Evolutionary conservation across 2,797 vertebrate genomes (phyloP), one percentile per base, ranked within the genome.

Genomic region (Myiothlypis coronata): DNA sequence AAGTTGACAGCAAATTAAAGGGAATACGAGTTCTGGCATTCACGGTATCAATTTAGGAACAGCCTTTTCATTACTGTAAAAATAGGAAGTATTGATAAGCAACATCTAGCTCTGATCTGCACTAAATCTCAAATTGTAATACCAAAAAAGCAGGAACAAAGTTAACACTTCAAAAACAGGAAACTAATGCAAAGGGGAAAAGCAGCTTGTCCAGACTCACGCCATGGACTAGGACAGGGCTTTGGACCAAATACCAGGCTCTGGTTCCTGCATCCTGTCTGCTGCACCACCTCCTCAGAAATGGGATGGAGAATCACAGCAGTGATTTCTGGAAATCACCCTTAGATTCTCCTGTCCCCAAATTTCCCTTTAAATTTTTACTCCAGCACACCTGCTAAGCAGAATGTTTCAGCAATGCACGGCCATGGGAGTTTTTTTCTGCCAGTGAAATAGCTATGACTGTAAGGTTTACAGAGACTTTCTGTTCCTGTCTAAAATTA

Each of bases 401-500:
- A 77, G 52, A 70, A 49, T 7, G 32, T 39, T 90, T 82, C 75
- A 87, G 74, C 47, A 80, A 12, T 11, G 46, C 76, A 61, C 47
- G 74, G 53, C 20, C 23, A 65, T 3, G 41, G 47, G 53, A 1
- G 0, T 70, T 83, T 46, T 63, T 15, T 56, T 83, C 84, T 93
- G 82, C 53, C 75, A 89, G 64, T 22, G 50, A 68, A 96, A 77
- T 23, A 92, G 91, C 79, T 70, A 18, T 21, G 61, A 84, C 65
- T 89, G 61, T n/a, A n/a, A 71, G 81, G 68, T 89, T 96, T 84
- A 92, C 63, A 82, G 78, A 95, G 78, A 95, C 84, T 96, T 94
- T 92, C 89, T 89, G 92, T 94, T 96, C 96, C 68, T 91, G 81
- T 80, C 92, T 96, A 95, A 96, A 97, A 95, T 95, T 94, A 96